Conservation (phyloP, 2,797 vertebrate genomes). For the Clarias pachynema region DNA sequence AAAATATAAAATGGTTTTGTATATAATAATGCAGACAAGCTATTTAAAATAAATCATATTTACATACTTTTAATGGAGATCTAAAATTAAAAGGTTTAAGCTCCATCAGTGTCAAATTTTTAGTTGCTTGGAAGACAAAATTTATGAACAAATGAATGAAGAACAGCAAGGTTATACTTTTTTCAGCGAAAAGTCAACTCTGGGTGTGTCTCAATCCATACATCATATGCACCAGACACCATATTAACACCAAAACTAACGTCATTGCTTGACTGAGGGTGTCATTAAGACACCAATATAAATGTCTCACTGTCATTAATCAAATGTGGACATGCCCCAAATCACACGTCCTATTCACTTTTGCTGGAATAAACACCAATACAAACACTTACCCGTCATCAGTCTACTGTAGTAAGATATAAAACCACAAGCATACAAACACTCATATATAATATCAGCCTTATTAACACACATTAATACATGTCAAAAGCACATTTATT, state of each 20-base stretch:
- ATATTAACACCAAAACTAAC: slow-evolving; percentile 14
- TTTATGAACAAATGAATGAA: too few relatives aligned
- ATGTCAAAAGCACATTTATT: not conserved
- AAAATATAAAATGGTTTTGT: too few relatives aligned
- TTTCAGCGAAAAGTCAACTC: not conserved
- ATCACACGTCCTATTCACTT: not conserved
- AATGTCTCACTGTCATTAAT: slow-evolving; percentile 8
- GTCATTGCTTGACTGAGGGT: slow-evolving; percentile 2
- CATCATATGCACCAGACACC: slow-evolving; percentile 10
- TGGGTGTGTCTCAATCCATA: slow-evolving; percentile 4
- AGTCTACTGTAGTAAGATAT: not conserved
- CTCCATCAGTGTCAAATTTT: too few relatives aligned
- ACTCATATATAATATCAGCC: not conserved
- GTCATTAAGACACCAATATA: slow-evolving; percentile 22
- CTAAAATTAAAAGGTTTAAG: too few relatives aligned
- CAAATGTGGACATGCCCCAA: not conserved
- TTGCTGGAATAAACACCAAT: not conserved
- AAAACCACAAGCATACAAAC: not conserved
- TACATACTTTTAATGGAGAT: too few relatives aligned
- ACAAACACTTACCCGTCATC: not conserved
- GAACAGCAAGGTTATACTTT: too few relatives aligned
- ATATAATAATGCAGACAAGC: too few relatives aligned
- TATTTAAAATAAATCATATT: too few relatives aligned
- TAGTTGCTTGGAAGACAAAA: too few relatives aligned
- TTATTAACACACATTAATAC: not conserved